Base-by-base conservation (phyloP, 2,113 vertebrate genomes). In the Microtus ochrogaster region DNA sequence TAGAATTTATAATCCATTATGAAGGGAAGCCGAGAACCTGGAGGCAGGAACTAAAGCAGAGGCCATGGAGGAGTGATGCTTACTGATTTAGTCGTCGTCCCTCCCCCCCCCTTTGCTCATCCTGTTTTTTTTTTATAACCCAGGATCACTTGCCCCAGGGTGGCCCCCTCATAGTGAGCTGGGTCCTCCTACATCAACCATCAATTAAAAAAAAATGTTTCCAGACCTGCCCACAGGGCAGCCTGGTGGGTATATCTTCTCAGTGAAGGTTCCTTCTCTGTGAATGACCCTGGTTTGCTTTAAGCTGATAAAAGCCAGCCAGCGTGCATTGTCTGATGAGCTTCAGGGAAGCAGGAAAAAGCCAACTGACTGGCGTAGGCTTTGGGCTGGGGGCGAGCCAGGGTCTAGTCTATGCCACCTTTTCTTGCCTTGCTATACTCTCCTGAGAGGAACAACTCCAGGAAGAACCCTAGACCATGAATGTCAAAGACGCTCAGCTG, bases 301-400 rank as follows among this genome's bases (percentile, higher is more conserved):
- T 66, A 85, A 85, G 74, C 30, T 28, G 41, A 77, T 22, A 77
- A 47, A 47, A 77, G 28, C 41, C 41, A 6, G 33, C 16, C 41
- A 68, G 30, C 63, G 19, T 10, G 14, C 12, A n/a, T 2, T 17
- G 8, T 9, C 12, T 2, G 7, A 7, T 19, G 36, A 36, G 4
- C 26, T 39, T 52, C 7, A 14, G 22, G 33, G 21, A 36, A 72
- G 30, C 28, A 58, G 49, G n/a, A 14, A 10, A 1, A 21, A 24
- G n/a, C 41, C 83, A 8, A 12, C 0, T 11, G n/a, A 47, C 44
- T 11, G 6, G 0, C 1, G 4, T 19, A 5, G 1, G 3, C 39
- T 2, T 4, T 7, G 9, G 0, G 0, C 1, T 0, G 2, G 44
- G 1, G 41, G 26, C 33, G 3, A 21, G 89, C 49, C 33, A 1